These are phyloP conservation scores for sheep (Ovis aries) DNA, from an alignment of 2,113 vertebrate species.

Conservation along the genomic window DNA sequence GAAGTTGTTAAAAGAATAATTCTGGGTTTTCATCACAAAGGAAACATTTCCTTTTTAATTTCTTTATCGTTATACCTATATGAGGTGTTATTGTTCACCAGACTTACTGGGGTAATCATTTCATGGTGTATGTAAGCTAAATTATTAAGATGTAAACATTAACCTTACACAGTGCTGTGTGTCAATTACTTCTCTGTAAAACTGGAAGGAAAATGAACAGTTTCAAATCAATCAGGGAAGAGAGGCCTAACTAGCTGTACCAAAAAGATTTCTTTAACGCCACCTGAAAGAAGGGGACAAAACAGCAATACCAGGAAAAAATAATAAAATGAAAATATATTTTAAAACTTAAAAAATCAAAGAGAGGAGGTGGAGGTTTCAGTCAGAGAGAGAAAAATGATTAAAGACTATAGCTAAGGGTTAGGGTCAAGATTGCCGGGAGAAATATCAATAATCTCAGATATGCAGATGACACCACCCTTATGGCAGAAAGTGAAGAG, in stretches of 20 bases:
- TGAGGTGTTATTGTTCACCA: neutral
- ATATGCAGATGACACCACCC: too few species aligned
- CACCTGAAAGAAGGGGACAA: neutral
- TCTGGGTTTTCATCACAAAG: neutral
- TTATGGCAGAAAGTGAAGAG: too few species aligned
- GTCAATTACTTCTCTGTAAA: neutral
- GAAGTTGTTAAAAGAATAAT: neutral
- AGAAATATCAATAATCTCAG: too few species aligned
- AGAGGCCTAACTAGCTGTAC: neutral
- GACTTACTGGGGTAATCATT: neutral
- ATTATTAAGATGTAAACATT: neutral
- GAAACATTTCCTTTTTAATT: neutral
- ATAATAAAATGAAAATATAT: neutral
- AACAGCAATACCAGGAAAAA: neutral
- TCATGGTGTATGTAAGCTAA: neutral
- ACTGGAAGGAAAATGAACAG: neutral
- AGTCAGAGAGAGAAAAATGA: neutral
- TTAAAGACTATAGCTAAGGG: neutral
- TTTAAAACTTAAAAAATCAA: neutral
- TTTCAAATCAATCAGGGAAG: neutral
- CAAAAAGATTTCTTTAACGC: neutral
- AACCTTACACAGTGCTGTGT: neutral
- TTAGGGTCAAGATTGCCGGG: neutral
- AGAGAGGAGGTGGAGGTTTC: neutral
- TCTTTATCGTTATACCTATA: neutral